Evolutionary conservation across 2,797 vertebrate genomes (phyloP), one percentile per base, ranked within the genome.

Genomic region (Periparus ater): DNA sequence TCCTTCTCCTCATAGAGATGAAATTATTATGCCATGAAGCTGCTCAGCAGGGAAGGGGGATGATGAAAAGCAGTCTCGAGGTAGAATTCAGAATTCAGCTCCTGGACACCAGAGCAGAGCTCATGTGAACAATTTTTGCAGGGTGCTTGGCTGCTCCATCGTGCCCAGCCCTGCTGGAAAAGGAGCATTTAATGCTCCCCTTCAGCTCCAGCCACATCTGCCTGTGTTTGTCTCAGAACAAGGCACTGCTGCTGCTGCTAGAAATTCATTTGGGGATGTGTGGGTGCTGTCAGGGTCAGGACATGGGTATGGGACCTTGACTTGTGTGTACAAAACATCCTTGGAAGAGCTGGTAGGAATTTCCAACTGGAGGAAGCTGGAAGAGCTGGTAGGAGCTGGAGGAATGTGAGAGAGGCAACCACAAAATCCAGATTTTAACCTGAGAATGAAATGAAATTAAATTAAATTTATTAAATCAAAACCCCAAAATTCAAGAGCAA

Each of bases 11-110:
- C 4, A 61, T 45, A 11, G 14, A 80, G n/a, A 36, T 70, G 68
- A 25, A 38, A 36, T 34, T 17, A 2, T 67, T 42, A 30, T 40
- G 15, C 18, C 23, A 15, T 3, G 6, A 74, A 91, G 55, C 20
- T 66, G 23, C 13, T 40, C 20, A 8, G 26, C 68, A 68, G 62
- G 71, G 76, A 86, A 77, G 44, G 25, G 30, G 26, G 88, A 47
- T 54, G 85, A 26, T 0, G 1, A 17, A 19, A 62, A 26, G 40
- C n/a, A 44, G 13, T 11, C 32, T 53, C 0, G 3, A 65, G 61
- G 73, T 36, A 2, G n/a, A n/a, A n/a, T n/a, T n/a, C n/a, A n/a
- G 44, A 53, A 73, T 44, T 84, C 82, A 80, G 66, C 44, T 58
- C 65, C 21, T 5, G 47, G 58, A 48, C 50, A 22, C 8, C 61